phyloP scores from a whole-genome alignment of 2,113 vertebrate species.

The Oryzias curvinotus region DNA sequence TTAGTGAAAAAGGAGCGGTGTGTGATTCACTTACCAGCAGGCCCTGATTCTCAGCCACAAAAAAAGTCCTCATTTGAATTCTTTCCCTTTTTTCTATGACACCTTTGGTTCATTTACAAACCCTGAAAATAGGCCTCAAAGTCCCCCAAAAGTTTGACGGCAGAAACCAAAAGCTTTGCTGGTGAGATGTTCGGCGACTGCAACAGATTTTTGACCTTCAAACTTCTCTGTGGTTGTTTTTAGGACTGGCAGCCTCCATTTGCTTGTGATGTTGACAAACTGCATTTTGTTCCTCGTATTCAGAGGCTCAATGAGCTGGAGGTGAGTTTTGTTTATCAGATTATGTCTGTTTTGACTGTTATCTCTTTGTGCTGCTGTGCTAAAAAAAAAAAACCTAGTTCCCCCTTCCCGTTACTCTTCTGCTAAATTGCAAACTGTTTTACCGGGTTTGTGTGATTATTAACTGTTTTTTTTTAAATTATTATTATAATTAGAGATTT shows the following conservation, averaged over 20 bases:
- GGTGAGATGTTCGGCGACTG: no score
- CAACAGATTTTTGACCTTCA: not conserved
- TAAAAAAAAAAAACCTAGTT: not conserved
- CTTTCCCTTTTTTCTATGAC: not conserved
- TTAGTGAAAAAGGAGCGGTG: conserved; percentile 1
- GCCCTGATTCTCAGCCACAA: conserved; percentile 3
- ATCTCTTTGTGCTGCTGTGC: not conserved
- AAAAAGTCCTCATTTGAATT: not conserved
- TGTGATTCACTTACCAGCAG: not conserved
- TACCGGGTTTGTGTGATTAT: no score
- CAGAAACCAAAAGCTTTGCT: not conserved
- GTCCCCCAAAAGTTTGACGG: no score
- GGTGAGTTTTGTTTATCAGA: conserved; percentile 74
- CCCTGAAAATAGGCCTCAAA: no score
- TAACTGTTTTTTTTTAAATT: not conserved
- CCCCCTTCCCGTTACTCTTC: no score
- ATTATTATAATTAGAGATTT: not conserved
- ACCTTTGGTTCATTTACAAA: no score
- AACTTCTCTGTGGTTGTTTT: conserved; percentile 33
- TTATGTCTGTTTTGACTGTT: conserved; percentile 6
- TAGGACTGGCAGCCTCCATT: conserved; percentile 98
- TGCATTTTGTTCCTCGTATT: conserved; percentile 96
- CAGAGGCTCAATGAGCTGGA: conserved; percentile 98
- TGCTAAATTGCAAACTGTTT: no score
- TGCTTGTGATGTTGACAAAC: conserved; percentile 94